These are phyloP conservation scores for Dryocosmus kuriphilus DNA, from an alignment of 2,888 invertebrate genomes.

Conservation along the genomic window DNA sequence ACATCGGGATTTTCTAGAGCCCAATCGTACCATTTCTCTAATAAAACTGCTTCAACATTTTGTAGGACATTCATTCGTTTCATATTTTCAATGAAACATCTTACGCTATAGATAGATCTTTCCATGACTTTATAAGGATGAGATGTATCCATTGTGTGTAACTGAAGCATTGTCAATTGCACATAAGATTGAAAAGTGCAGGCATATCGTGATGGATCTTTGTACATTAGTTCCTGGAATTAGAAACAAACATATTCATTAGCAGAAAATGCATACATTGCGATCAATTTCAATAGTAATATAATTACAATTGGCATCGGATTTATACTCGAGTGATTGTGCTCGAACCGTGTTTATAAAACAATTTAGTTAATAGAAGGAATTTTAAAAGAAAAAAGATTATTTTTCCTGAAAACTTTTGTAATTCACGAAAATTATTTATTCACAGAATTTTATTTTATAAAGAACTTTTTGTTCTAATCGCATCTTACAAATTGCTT, in stretches of 20 bases:
- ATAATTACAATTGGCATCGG: no score
- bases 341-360: no score
- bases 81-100: constrained; percentile 92
- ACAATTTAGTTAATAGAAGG: no score
- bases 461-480: no score
- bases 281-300: no score
- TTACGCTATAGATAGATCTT: constrained; percentile 91
- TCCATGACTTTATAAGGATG: constrained; percentile 93
- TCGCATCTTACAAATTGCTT: no score
- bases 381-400: no score
- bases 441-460: no score
- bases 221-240: constrained; percentile 88
- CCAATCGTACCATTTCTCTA: constrained; percentile 93
- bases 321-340: no score
- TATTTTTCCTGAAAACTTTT: no score
- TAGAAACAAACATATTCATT: constrained; percentile 7
- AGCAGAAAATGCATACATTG: not conserved
- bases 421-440: no score
- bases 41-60: constrained; percentile 87
- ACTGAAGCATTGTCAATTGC: constrained; percentile 91
- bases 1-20: constrained; percentile 86
- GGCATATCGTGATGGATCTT: constrained; percentile 89
- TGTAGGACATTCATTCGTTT: constrained; percentile 84
- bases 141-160: constrained; percentile 83
- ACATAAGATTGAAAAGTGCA: constrained; percentile 95